Evolutionary conservation across 2,888 invertebrate genomes (phyloP).

Genomic region (Tiliacea aurago): DNA sequence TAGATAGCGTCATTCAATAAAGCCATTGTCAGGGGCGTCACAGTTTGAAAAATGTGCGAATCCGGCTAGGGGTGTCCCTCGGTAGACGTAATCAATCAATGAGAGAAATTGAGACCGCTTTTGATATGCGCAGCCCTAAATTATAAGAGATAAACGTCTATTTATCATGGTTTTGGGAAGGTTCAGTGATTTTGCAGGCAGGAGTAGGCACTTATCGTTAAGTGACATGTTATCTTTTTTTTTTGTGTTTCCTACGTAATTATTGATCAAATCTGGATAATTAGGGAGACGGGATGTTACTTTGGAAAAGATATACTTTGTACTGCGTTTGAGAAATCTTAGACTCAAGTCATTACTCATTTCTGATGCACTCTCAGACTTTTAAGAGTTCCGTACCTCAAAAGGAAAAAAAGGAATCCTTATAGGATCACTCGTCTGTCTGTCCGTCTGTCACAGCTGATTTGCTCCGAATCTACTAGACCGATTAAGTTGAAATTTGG

Average conservation of each 20-base stretch:
- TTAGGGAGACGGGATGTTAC: not conserved
- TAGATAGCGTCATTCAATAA: conserved; percentile 72
- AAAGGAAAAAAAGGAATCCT: too few species aligned
- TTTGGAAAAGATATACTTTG: not conserved
- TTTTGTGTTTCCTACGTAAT: not conserved
- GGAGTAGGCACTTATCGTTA: conserved; percentile 1
- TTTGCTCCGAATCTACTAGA: too few species aligned
- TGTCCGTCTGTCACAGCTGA: too few species aligned
- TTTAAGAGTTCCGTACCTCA: too few species aligned
- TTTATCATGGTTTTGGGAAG: conserved; percentile 54
- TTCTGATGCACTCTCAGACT: not conserved
- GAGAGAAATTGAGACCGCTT: conserved; percentile 76
- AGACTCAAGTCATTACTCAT: not conserved
- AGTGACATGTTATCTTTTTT: not conserved
- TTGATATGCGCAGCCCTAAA: conserved; percentile 64
- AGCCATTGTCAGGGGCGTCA: conserved; percentile 73
- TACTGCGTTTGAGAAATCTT: not conserved
- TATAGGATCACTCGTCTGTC: too few species aligned
- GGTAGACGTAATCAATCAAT: conserved; percentile 77
- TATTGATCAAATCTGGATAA: not conserved
- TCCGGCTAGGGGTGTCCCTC: conserved; percentile 66
- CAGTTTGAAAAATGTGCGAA: conserved; percentile 77
- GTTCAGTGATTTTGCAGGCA: conserved; percentile 37
- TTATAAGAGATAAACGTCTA: conserved; percentile 56
- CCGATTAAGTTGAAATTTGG: too few species aligned